Evolutionary conservation across 1,140 invertebrate genomes (phyloP).

Genomic region (Penaeus vannamei): DNA sequence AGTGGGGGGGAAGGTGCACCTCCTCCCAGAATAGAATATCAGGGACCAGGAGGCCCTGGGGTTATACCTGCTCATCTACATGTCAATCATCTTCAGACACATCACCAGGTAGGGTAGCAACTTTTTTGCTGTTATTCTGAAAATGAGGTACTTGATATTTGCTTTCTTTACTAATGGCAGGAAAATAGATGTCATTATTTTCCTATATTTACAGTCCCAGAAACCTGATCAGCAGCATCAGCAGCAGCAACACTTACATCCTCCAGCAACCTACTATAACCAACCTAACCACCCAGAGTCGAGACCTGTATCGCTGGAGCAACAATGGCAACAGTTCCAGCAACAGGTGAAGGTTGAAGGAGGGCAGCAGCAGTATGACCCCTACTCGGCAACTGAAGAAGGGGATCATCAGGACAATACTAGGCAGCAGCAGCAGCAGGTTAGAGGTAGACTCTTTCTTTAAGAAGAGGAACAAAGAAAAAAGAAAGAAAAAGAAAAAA

Average conservation of each 20-base stretch:
- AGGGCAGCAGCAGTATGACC: conserved; percentile 59
- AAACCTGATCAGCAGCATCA: conserved; percentile 25
- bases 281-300: conserved; percentile 36
- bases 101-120: conserved; percentile 38
- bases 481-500: no score
- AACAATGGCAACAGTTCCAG: conserved; percentile 61
- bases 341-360: conserved; percentile 60
- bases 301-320: conserved; percentile 45
- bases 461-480: no score
- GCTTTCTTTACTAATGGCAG: background rate
- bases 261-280: background rate
- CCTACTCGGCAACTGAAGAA: conserved; percentile 52
- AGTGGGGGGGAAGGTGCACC: conserved; percentile 16
- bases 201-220: background rate
- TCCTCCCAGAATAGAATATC: conserved; percentile 40
- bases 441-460: no score
- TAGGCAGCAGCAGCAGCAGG: conserved; percentile 39
- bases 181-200: background rate
- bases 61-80: conserved; percentile 21
- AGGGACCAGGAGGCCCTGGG: conserved; percentile 40
- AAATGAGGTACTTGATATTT: background rate
- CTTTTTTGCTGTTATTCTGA: background rate
- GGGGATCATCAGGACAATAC: conserved; percentile 43
- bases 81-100: conserved; percentile 25
- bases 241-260: conserved; percentile 16